These are phyloP conservation scores for Hypolimnas misippus DNA, from an alignment of 2,888 invertebrate genomes.

Conservation along the genomic window DNA sequence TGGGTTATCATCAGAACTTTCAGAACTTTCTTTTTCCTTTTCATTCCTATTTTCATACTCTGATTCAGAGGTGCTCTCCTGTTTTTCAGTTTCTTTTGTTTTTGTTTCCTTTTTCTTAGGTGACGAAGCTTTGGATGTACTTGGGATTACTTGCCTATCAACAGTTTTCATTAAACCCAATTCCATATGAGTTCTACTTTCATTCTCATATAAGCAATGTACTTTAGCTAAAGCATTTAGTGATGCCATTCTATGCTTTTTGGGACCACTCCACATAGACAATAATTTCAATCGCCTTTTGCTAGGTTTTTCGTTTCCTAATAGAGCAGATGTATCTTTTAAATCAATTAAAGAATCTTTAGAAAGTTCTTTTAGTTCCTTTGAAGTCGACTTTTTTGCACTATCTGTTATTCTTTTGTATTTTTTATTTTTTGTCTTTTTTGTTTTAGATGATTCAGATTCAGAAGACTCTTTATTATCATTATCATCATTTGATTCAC, in stretches of 20 bases:
- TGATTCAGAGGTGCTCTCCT: slow-evolving; percentile 77
- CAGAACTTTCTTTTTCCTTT: slow-evolving; percentile 73
- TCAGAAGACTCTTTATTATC: slow-evolving; percentile 75
- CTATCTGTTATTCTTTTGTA: slow-evolving; percentile 72
- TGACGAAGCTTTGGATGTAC: slow-evolving; percentile 76
- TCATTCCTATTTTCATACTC: slow-evolving; percentile 75
- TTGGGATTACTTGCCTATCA: slow-evolving; percentile 74
- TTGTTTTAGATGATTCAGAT: slow-evolving; percentile 66
- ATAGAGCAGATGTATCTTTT: slow-evolving; percentile 65
- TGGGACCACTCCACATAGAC: slow-evolving; percentile 90
- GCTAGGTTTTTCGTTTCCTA: slow-evolving; percentile 73
- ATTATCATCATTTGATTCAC: slow-evolving; percentile 76
- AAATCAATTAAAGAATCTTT: slow-evolving; percentile 75
- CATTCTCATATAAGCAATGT: slow-evolving; percentile 95
- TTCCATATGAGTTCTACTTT: slow-evolving; percentile 89
- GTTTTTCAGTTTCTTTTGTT: slow-evolving; percentile 69
- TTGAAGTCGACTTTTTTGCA: slow-evolving; percentile 67
- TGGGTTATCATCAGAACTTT: slow-evolving; percentile 83
- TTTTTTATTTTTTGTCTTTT: slow-evolving; percentile 71
- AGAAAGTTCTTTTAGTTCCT: slow-evolving; percentile 76
- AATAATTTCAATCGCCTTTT: slow-evolving; percentile 84
- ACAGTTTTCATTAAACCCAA: slow-evolving; percentile 81
- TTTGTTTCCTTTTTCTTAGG: slow-evolving; percentile 75
- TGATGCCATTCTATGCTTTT: slow-evolving; percentile 93
- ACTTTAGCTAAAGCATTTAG: slow-evolving; percentile 95